phyloP scores from a whole-genome alignment of 64 coral and sea anemone genomes.

The Actinia tenebrosa region DNA sequence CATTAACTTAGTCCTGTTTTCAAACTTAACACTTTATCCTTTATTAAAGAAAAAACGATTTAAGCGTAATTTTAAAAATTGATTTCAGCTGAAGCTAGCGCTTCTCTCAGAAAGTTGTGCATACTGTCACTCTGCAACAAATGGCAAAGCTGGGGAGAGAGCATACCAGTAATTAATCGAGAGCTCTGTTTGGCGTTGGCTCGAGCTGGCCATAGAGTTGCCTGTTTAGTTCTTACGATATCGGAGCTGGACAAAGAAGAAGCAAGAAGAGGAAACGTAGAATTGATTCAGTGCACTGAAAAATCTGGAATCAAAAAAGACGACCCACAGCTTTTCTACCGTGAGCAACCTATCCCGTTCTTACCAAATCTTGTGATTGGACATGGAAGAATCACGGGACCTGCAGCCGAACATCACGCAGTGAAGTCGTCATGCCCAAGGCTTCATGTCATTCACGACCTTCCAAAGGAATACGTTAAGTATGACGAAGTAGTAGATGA shows the following conservation, averaged over 20 bases:
- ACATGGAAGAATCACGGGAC: conserved; percentile 45
- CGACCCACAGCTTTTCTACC: conserved; percentile 18
- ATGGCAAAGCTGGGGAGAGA: conserved; percentile 35
- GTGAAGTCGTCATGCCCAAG: conserved; percentile 21
- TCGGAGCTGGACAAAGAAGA: conserved; percentile 17
- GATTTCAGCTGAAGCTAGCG: background rate
- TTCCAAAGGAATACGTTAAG: conserved; percentile 7
- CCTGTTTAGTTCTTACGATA: conserved; percentile 37
- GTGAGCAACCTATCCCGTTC: conserved; percentile 37
- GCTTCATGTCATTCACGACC: conserved; percentile 55
- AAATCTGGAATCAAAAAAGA: conserved; percentile 25
- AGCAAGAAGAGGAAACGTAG: conserved; percentile 42
- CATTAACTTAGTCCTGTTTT: no score
- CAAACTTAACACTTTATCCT: no score
- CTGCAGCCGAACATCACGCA: conserved; percentile 48
- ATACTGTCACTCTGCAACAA: conserved; percentile 23
- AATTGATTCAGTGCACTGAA: conserved; percentile 23
- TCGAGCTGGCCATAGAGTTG: conserved; percentile 25
- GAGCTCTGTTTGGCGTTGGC: conserved; percentile 41
- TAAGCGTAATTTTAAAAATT: background rate
- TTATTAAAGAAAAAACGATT: background rate
- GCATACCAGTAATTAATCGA: conserved; percentile 26
- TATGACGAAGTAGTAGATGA: background rate
- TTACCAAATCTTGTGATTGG: conserved; percentile 52
- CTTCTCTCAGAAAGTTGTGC: background rate